A percentile compares a stretch with the other conserved stretches of the same genome.
These are phyloP conservation scores for Mallateleia sp. DNA, from an alignment of 2,888 invertebrate genomes.

Conservation along the genomic window DNA sequence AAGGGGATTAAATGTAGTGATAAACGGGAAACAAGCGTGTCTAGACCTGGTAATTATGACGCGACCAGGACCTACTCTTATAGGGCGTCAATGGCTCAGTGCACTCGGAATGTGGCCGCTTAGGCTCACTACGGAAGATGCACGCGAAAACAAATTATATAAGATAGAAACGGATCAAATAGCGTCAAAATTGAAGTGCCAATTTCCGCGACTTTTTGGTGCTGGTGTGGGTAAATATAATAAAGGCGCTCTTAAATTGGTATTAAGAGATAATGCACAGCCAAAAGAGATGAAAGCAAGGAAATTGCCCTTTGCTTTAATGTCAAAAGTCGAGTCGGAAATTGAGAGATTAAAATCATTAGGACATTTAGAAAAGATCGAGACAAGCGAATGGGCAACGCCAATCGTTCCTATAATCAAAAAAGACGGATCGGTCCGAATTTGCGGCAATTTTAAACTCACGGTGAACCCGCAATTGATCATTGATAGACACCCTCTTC, in stretches of 20 bases:
- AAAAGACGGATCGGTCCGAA: slow-evolving; percentile 81
- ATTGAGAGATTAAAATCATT: slow-evolving; percentile 73
- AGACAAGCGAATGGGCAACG: slow-evolving; percentile 83
- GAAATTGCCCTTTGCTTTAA: slow-evolving; percentile 43
- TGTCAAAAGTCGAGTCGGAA: slow-evolving; percentile 72
- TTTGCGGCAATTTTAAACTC: slow-evolving; percentile 85
- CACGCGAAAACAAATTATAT: background rate
- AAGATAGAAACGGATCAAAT: background rate
- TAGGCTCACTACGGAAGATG: background rate
- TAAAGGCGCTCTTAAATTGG: slow-evolving; percentile 33
- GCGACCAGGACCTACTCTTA: slow-evolving; percentile 75
- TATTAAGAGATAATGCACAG: slow-evolving; percentile 55
- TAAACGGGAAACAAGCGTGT: too few relatives aligned
- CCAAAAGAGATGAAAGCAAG: slow-evolving; percentile 47
- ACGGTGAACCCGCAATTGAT: slow-evolving; percentile 84
- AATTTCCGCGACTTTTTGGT: background rate
- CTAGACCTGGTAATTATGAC: slow-evolving; percentile 61
- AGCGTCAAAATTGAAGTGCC: slow-evolving; percentile 28
- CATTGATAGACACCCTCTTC: slow-evolving; percentile 79
- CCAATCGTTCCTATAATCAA: slow-evolving; percentile 87
- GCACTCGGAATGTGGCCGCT: slow-evolving; percentile 76
- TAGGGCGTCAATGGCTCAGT: slow-evolving; percentile 81
- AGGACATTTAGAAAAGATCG: slow-evolving; percentile 76
- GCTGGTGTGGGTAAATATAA: slow-evolving; percentile 7
- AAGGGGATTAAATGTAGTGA: too few relatives aligned